Conservation (phyloP, 2,888 invertebrate genomes). For the Morinoia aosen region DNA sequence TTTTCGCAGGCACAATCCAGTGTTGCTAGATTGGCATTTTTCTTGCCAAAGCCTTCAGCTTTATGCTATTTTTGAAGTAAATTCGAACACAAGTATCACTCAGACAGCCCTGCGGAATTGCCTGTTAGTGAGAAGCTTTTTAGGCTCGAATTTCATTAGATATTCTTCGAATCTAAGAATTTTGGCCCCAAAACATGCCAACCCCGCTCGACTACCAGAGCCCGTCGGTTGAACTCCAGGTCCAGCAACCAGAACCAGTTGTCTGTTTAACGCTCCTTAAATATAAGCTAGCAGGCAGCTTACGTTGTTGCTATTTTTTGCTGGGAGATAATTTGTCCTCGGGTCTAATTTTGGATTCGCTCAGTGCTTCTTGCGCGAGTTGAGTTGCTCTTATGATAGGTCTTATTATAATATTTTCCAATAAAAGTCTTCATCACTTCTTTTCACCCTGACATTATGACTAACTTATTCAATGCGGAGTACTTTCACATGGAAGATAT, state of each 20-base stretch:
- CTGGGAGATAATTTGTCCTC: background rate
- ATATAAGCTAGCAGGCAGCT: background rate
- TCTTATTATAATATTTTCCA: background rate
- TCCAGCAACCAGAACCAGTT: background rate
- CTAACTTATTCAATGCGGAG: background rate
- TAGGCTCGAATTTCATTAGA: too few relatives aligned
- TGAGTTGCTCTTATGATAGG: background rate
- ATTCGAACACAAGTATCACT: too few relatives aligned
- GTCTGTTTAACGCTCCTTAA: background rate
- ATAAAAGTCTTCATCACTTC: slow-evolving; percentile 2
- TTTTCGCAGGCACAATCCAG: background rate
- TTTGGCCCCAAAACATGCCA: too few relatives aligned
- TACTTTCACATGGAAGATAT: background rate
- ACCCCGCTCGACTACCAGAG: too few relatives aligned
- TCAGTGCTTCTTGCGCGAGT: background rate
- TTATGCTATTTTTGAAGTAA: too few relatives aligned
- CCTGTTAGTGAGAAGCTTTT: too few relatives aligned
- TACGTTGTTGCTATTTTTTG: background rate
- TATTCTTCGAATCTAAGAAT: too few relatives aligned
- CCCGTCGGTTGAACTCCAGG: too few relatives aligned
- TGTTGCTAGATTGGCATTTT: too few relatives aligned
- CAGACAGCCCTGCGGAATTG: too few relatives aligned
- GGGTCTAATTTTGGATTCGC: background rate
- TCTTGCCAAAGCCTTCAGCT: too few relatives aligned
- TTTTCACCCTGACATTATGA: background rate